Conservation (phyloP, 2,113 vertebrate species). For the Melanostigma gelatinosum region DNA sequence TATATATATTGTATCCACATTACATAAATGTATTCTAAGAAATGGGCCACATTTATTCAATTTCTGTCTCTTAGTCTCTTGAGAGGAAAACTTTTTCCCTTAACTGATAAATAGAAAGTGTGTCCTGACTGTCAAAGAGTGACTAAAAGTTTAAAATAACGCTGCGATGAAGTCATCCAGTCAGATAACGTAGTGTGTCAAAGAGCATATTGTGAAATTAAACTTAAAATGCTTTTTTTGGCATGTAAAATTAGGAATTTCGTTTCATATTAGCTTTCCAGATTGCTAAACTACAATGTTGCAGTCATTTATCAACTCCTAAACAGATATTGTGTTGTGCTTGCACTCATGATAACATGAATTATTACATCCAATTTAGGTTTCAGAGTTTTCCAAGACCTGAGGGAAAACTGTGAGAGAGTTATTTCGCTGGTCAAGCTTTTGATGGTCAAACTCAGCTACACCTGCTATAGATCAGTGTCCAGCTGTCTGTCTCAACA, state of each 20-base stretch:
- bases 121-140: conserved; percentile 51
- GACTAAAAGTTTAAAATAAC: conserved; percentile 64
- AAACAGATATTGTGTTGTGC: conserved; percentile 53
- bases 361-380: conserved; percentile 57
- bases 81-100: conserved; percentile 29
- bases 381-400: conserved; percentile 50
- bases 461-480: conserved; percentile 53
- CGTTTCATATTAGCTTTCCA: conserved; percentile 51
- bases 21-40: conserved; percentile 18
- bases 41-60: conserved; percentile 36
- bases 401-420: conserved; percentile 23
- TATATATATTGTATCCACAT: not conserved
- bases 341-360: conserved; percentile 48
- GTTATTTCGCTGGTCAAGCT: conserved; percentile 35
- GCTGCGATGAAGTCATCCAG: conserved; percentile 54
- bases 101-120: conserved; percentile 40
- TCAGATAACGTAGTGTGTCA: conserved; percentile 48
- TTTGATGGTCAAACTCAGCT: conserved; percentile 21
- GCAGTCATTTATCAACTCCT: conserved; percentile 48
- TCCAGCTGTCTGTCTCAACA: conserved; percentile 37
- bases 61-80: conserved; percentile 40
- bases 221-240: conserved; percentile 54
- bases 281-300: conserved; percentile 57
- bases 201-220: conserved; percentile 61
- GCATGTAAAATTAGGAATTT: conserved; percentile 34